A percentile compares a stretch with the other conserved stretches of the same genome.
phyloP scores from a whole-genome alignment of 2,888 invertebrate genomes.

The Tipula lateralis region DNA sequence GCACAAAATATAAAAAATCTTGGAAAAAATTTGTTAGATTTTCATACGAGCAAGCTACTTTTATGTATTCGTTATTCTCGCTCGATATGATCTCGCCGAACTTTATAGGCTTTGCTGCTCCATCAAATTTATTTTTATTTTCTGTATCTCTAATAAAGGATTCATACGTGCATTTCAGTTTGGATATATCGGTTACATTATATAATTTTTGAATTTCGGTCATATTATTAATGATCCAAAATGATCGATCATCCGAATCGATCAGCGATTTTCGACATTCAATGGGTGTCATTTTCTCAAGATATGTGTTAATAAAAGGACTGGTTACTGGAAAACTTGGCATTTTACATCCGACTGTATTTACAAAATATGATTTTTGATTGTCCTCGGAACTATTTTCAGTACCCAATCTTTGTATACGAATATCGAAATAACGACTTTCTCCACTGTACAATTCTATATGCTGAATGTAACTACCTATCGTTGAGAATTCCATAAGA shows the following conservation, averaged over 20 bases:
- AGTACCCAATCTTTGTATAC: neutral
- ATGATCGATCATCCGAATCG: conserved; percentile 38
- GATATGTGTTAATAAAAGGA: conserved; percentile 43
- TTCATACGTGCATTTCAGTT: conserved; percentile 42
- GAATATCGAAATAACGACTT: neutral
- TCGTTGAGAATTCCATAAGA: conserved; percentile 28
- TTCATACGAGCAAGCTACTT: conserved; percentile 56
- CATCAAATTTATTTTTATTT: conserved; percentile 38
- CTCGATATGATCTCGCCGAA: conserved; percentile 42
- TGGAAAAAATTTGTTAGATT: conserved; percentile 54
- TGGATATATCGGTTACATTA: conserved; percentile 40
- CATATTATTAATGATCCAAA: conserved; percentile 42
- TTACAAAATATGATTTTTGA: conserved; percentile 42
- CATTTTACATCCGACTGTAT: conserved; percentile 48
- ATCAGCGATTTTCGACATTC: conserved; percentile 41
- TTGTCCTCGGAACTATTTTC: neutral
- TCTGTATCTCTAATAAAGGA: conserved; percentile 42
- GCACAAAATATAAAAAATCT: conserved; percentile 65
- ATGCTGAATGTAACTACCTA: neutral
- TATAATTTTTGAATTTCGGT: conserved; percentile 40
- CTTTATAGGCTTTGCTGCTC: conserved; percentile 13
- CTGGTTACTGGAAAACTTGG: conserved; percentile 45
- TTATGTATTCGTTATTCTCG: conserved; percentile 61
- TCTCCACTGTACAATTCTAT: conserved; percentile 14
- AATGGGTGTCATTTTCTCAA: conserved; percentile 41